Evolutionary conservation across 2,797 vertebrate genomes (phyloP).

Genomic region (Ptychobarbus kaznakovi): DNA sequence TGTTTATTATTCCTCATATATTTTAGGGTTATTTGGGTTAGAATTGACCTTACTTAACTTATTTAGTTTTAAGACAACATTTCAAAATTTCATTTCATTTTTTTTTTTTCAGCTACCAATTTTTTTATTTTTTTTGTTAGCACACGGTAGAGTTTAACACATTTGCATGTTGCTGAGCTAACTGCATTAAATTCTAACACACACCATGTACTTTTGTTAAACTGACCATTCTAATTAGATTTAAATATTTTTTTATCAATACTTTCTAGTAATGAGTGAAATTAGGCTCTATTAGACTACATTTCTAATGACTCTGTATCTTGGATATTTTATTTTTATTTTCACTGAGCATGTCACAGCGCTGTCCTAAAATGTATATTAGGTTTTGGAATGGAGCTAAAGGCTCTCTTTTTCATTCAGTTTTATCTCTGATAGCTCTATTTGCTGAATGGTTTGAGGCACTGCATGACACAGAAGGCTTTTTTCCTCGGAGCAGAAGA

Average conservation of each 20-base stretch:
- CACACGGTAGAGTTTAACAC: not conserved
- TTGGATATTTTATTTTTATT: not conserved
- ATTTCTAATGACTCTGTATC: not conserved
- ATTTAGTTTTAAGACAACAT: not conserved
- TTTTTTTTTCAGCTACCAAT: not conserved
- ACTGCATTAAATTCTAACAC: not conserved
- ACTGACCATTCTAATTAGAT: not conserved
- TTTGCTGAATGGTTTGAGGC: not conserved
- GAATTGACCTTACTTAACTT: too few species aligned
- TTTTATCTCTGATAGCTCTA: constrained; percentile 31
- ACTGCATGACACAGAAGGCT: constrained; percentile 43
- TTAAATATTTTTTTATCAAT: not conserved
- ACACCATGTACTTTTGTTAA: not conserved
- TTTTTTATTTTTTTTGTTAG: too few species aligned
- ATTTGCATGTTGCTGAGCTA: not conserved
- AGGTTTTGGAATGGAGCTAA: not conserved
- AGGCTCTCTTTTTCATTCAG: not conserved
- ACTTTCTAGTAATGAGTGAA: not conserved
- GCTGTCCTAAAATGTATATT: not conserved
- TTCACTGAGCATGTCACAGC: not conserved
- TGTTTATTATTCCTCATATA: too few species aligned
- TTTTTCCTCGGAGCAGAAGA: constrained; percentile 50
- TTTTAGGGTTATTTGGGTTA: not conserved
- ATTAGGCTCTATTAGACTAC: not conserved
- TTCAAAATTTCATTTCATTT: too few species aligned